phyloP scores from a whole-genome alignment of 2,888 invertebrate species.

The Drosophila niveifrons region DNA sequence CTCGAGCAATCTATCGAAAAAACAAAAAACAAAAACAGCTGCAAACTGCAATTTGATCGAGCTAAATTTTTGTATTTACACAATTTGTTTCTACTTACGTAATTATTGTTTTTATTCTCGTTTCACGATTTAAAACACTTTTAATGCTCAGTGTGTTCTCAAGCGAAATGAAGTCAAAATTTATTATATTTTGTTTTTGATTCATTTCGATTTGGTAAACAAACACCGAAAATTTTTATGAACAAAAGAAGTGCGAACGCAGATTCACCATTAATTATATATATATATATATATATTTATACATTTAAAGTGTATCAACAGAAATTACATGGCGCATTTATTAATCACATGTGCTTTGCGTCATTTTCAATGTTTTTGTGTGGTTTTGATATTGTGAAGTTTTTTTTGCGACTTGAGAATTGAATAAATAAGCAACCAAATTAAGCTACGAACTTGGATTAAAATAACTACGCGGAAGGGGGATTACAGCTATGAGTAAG shows the following conservation, averaged over 20 bases:
- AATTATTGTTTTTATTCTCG: not conserved
- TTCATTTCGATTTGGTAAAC: constrained; percentile 13
- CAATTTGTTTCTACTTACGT: constrained; percentile 44
- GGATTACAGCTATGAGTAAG: not conserved
- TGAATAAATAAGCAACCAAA: constrained; percentile 7
- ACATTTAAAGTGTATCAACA: constrained; percentile 8
- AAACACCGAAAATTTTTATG: constrained; percentile 21
- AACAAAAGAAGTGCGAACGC: constrained; percentile 7
- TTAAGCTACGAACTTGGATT: not conserved
- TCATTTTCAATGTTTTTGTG: constrained; percentile 21
- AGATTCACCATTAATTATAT: not conserved
- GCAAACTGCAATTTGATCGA: constrained; percentile 57
- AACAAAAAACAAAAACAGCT: constrained; percentile 60
- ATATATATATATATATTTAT: not conserved
- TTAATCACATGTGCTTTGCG: constrained; percentile 24
- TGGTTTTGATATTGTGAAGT: constrained; percentile 19
- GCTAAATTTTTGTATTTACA: constrained; percentile 39
- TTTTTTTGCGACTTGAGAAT: constrained; percentile 2
- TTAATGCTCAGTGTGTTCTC: not conserved
- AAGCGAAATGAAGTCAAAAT: constrained; percentile 17
- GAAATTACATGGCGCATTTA: constrained; percentile 17
- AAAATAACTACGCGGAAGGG: not conserved
- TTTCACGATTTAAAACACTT: constrained; percentile 18
- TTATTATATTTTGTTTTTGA: constrained; percentile 3
- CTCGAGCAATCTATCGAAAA: constrained; percentile 62